These are phyloP conservation scores for Pangasius larnaudii DNA, from an alignment of 2,797 vertebrate genomes.

Conservation along the genomic window DNA sequence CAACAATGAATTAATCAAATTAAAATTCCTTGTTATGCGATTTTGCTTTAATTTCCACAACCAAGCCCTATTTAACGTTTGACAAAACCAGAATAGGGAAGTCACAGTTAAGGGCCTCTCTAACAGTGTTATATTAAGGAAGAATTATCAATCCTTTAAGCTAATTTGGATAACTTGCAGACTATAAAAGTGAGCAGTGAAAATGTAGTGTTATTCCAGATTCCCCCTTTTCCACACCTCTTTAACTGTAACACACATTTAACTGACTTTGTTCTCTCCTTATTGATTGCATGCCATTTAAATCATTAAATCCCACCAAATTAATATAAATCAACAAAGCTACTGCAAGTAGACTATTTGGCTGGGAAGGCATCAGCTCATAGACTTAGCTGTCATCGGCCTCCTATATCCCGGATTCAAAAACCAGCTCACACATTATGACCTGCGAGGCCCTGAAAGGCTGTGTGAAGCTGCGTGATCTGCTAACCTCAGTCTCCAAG, in stretches of 20 bases:
- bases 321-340: constrained; percentile 79
- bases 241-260: constrained; percentile 75
- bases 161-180: constrained; percentile 85
- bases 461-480: neutral
- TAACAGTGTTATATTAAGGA: constrained; percentile 85
- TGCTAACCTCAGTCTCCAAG: constrained; percentile 18
- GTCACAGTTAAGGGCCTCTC: constrained; percentile 82
- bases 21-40: constrained; percentile 85
- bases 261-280: constrained; percentile 80
- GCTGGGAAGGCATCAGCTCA: neutral
- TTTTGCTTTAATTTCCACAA: constrained; percentile 86
- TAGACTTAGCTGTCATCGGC: neutral
- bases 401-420: neutral
- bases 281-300: constrained; percentile 79
- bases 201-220: constrained; percentile 78
- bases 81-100: constrained; percentile 79
- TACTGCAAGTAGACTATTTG: constrained; percentile 58
- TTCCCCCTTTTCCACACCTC: constrained; percentile 72
- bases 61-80: constrained; percentile 80
- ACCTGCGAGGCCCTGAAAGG: constrained; percentile 1
- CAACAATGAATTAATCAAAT: constrained; percentile 89
- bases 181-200: constrained; percentile 79
- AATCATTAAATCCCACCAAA: constrained; percentile 78
- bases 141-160: constrained; percentile 88
- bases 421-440: neutral